phyloP scores from a whole-genome alignment of 2,888 invertebrate species.

The Cyaniris semiargus region DNA sequence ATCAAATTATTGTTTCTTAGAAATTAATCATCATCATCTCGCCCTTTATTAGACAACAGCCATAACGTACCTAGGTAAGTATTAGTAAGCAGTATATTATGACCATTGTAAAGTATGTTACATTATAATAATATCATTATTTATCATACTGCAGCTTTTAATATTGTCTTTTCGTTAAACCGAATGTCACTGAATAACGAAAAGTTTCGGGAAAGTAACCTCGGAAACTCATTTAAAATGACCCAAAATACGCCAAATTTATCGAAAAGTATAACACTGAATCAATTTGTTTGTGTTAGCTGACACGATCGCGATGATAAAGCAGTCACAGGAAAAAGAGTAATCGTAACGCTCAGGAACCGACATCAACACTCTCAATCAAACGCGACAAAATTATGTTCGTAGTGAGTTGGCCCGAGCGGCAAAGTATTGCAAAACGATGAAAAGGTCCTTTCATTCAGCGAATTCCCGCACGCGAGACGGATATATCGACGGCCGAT shows the following conservation, averaged over 20 bases:
- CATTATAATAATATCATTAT: too few relatives aligned
- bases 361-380: conserved; percentile 35
- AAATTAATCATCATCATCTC: background rate
- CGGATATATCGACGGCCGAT: conserved; percentile 44
- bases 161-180: background rate
- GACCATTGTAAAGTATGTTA: too few relatives aligned
- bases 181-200: background rate
- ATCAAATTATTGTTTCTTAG: background rate
- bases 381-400: conserved; percentile 62
- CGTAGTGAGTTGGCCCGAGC: conserved; percentile 67
- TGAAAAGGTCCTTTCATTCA: conserved; percentile 72
- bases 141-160: background rate
- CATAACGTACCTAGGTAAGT: too few relatives aligned
- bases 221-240: background rate
- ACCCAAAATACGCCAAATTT: conserved; percentile 10
- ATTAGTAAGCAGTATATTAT: too few relatives aligned
- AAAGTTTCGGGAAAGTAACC: background rate
- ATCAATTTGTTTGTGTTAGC: conserved; percentile 18
- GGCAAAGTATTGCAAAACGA: conserved; percentile 72
- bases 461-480: conserved; percentile 66
- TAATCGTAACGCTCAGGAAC: conserved; percentile 28
- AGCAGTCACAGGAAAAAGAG: conserved; percentile 27
- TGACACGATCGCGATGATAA: conserved; percentile 23
- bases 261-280: conserved; percentile 23
- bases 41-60: too few relatives aligned